Evolutionary conservation across 2,113 vertebrate genomes (phyloP).

Genomic region (Xenopus laevis): DNA sequence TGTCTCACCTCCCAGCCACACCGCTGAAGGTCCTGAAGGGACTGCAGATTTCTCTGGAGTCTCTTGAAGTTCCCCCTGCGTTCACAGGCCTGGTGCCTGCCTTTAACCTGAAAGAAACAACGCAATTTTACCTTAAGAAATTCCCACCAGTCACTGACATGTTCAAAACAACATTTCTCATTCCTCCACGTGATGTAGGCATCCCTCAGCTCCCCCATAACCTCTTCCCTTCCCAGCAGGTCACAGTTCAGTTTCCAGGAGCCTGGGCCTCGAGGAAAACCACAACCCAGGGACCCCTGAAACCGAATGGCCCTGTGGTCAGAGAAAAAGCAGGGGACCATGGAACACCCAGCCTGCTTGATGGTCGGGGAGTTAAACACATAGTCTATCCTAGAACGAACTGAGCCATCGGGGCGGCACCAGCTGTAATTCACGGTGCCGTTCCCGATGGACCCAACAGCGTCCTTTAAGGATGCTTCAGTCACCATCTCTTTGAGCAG

Average conservation of each 20-base stretch:
- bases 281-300: not conserved
- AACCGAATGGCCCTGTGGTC: conserved; percentile 7
- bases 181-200: not conserved
- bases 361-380: not conserved
- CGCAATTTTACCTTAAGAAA: not conserved
- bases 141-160: not conserved
- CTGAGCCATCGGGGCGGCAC: not conserved
- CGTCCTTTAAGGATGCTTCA: too few species aligned
- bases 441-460: too few species aligned
- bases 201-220: not conserved
- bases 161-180: not conserved
- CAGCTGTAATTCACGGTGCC: not conserved
- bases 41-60: not conserved
- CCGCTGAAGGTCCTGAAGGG: not conserved
- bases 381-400: conserved; percentile 5
- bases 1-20: not conserved
- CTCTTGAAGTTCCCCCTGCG: conserved; percentile 1
- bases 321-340: not conserved
- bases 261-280: not conserved
- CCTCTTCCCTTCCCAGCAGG: not conserved
- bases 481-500: too few species aligned
- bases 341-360: not conserved
- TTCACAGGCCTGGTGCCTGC: not conserved
- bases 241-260: conserved; percentile 4
- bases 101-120: conserved; percentile 8